phyloP scores from a whole-genome alignment of 2,113 vertebrate species.

The Aphyosemion australe region DNA sequence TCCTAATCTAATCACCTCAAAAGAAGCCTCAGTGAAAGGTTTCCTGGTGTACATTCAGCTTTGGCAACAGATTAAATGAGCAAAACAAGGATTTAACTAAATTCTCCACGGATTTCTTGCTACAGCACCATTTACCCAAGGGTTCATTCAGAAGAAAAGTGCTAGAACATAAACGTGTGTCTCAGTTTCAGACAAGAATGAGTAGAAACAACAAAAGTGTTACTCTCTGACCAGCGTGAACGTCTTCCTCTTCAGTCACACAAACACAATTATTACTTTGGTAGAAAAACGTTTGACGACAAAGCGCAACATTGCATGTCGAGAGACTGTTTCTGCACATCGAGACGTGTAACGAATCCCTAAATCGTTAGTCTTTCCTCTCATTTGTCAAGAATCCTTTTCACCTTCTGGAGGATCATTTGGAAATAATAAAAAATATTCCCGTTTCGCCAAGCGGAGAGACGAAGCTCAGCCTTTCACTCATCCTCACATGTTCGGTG shows the following conservation, averaged over 20 bases:
- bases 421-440: background rate
- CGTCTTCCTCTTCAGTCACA: slow-evolving; percentile 14
- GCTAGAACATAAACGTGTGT: no score
- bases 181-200: background rate
- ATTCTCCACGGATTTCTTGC: background rate
- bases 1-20: no score
- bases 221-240: slow-evolving; percentile 24
- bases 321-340: background rate
- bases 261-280: slow-evolving; percentile 49
- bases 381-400: background rate
- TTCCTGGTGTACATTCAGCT: slow-evolving; percentile 47
- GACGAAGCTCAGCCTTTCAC: background rate
- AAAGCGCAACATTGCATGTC: slow-evolving; percentile 25
- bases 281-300: slow-evolving; percentile 20
- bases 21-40: slow-evolving; percentile 9
- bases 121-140: slow-evolving; percentile 1
- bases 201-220: slow-evolving; percentile 6
- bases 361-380: background rate
- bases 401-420: background rate
- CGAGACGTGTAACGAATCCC: no score
- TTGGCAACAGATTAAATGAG: slow-evolving; percentile 1
- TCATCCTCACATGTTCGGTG: slow-evolving; percentile 21
- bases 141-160: background rate
- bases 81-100: background rate
- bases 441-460: background rate